Percentiles rank a stretch among this genome's conserved stretches.
These are phyloP conservation scores for Rachycentron canadum DNA, from an alignment of 2,797 vertebrate species.

Conservation along the genomic window DNA sequence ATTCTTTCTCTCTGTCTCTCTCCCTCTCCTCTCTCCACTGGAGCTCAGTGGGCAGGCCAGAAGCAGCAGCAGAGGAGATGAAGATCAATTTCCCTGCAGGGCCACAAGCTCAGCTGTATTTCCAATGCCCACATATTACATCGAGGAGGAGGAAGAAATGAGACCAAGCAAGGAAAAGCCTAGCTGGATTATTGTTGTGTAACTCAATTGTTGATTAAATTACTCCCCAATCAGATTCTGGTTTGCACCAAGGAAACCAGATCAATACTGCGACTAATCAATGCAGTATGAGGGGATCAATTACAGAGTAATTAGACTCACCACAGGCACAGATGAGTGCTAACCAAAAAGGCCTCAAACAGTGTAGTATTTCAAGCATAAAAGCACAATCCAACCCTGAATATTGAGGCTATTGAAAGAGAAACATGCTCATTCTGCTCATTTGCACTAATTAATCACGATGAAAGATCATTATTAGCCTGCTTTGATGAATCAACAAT, in stretches of 20 bases:
- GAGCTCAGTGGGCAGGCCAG: conserved; percentile 63
- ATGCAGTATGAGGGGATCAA: conserved; percentile 74
- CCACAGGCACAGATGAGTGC: conserved; percentile 49
- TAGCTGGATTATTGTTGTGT: conserved; percentile 58
- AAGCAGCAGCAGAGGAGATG: conserved; percentile 64
- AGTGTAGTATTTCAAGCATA: conserved; percentile 43
- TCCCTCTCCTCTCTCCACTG: conserved; percentile 16
- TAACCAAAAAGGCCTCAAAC: conserved; percentile 49
- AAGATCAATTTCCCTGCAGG: conserved; percentile 80
- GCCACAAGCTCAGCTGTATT: conserved; percentile 71
- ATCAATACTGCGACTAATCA: conserved; percentile 83
- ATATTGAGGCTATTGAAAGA: conserved; percentile 45
- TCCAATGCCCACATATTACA: conserved; percentile 73
- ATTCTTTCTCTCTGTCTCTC: conserved; percentile 38
- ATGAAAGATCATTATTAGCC: conserved; percentile 65
- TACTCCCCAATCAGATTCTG: conserved; percentile 72
- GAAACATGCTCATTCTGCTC: conserved; percentile 55
- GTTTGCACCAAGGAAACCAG: conserved; percentile 69
- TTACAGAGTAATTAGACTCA: conserved; percentile 82
- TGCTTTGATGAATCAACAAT: conserved; percentile 72
- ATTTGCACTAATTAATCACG: conserved; percentile 68
- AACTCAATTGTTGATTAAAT: conserved; percentile 74
- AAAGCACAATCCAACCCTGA: conserved; percentile 33
- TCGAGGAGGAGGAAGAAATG: conserved; percentile 51
- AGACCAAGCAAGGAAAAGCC: conserved; percentile 30